Conservation (phyloP, 1,140 invertebrate genomes). For the Odontomachus brunneus region DNA sequence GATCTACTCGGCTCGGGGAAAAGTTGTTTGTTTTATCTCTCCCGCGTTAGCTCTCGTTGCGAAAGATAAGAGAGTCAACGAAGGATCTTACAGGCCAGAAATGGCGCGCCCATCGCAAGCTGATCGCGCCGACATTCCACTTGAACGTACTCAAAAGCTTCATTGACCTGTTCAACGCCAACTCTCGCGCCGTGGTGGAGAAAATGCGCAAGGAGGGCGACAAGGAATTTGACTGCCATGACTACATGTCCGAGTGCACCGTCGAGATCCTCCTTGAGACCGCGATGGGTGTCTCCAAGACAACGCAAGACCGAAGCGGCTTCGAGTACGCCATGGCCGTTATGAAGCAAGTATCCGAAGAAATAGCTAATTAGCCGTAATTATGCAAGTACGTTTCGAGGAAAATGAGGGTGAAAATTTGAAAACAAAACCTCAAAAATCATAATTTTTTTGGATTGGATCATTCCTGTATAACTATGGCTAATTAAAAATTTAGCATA, state of each 20-base stretch:
- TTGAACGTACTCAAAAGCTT: slow-evolving; percentile 93
- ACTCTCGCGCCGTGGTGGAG: slow-evolving; percentile 89
- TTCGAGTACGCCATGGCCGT: slow-evolving; percentile 94
- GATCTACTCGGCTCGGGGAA: too few species aligned
- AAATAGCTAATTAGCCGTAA: too few species aligned
- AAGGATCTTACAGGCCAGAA: slow-evolving; percentile 86
- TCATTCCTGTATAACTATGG: too few species aligned
- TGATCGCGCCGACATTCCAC: slow-evolving; percentile 94
- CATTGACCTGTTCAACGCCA: slow-evolving; percentile 92
- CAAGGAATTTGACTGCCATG: slow-evolving; percentile 91
- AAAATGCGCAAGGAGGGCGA: slow-evolving; percentile 88
- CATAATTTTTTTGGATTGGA: too few species aligned
- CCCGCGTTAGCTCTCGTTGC: not conserved
- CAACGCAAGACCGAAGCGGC: slow-evolving; percentile 90
- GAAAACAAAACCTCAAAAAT: too few species aligned
- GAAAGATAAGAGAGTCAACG: not conserved
- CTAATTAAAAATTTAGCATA: not conserved
- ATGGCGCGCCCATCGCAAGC: slow-evolving; percentile 92
- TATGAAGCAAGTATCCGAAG: slow-evolving; percentile 87
- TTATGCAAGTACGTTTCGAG: too few species aligned
- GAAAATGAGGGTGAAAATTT: too few species aligned
- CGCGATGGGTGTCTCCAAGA: slow-evolving; percentile 92
- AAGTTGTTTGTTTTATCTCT: not conserved
- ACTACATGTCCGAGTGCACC: slow-evolving; percentile 94
- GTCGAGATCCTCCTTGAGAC: slow-evolving; percentile 93